Evolutionary conservation across 1,140 invertebrate species (phyloP), one percentile per base, ranked within the genome.

Genomic region (Zaprionus lachaisei): DNA sequence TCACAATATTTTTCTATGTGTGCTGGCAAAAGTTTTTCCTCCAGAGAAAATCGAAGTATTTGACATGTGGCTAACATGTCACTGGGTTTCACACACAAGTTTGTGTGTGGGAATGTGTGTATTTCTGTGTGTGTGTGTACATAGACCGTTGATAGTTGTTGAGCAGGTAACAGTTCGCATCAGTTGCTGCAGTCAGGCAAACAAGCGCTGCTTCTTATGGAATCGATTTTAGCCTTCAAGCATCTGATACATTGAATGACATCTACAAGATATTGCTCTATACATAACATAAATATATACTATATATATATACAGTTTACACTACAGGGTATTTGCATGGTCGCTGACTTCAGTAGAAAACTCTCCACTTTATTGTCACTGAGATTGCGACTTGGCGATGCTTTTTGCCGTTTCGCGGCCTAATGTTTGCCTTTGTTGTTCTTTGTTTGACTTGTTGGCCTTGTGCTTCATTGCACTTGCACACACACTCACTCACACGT

Each of bases 51-150:
- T 89, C 83, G 81, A 89, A 87, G 70, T 62, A 71, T 79, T 89
- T 89, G 83, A 87, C 83, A 87, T 87, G 72, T 60, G 74, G 67
- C 80, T 58, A 77, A 69, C 77, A 78, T 89, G 83, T 77, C 77
- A 57, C 34, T 24, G 63, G 72, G 64, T 63, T 80, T 51, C 28
- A 49, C 68, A 44, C 47, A 24, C 7, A 47, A 17, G 47, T 17
- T 5, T 24, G 26, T 31, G 38, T 26, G 26, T 79, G 20, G 5
- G 24, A 5, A 26, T 54, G 28, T 61, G 47, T 47, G 6, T 20
- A 41, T 34, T 51, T 66, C 28, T 41, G 55, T 54, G 17, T 12
- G 34, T 63, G n/a, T 24, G 51, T 51, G 20, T 20, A 20, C 12
- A 14, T 51, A 12, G 9, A 20, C 17, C 7, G 20, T 51, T 51